Evolutionary conservation across 2,113 vertebrate species (phyloP), one percentile per base, ranked within the genome.

Genomic region (Hypomesus transpacificus): DNA sequence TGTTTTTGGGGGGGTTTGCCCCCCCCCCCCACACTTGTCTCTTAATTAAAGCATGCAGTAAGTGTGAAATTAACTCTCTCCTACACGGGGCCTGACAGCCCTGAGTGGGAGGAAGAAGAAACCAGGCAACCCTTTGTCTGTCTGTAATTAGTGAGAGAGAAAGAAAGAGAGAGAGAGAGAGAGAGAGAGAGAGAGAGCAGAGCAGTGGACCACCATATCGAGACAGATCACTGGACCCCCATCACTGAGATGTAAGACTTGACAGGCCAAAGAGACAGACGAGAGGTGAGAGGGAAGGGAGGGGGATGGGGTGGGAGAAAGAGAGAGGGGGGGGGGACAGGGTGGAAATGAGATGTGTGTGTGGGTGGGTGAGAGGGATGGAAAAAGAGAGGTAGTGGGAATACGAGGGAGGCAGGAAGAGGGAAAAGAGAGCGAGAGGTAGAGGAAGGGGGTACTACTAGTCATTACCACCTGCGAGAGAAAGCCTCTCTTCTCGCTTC

Each of bases 21-120:
- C 79, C 77, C 34, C 62, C 22, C 46, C 26, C 24, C 24, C 51
- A 3, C n/a, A 18, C 24, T 52, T 62, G 21, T 74, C 73, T 68
- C 89, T 92, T 92, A 92, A 93, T 93, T 92, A 92, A 92, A 91
- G 89, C 91, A 92, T 91, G 91, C 91, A 92, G 88, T 89, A 90
- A 89, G 90, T 92, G 91, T 93, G 91, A 93, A 92, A 92, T 92
- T 90, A 92, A 92, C 91, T 90, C 90, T 93, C 89, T 92, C 90
- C 89, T 91, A 88, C 88, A 87, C 86, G 66, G 77, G 84, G 86
- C 84, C 91, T 91, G 91, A 89, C 89, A 88, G 89, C 89, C 88
- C 85, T 84, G 85, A 91, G 88, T 90, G 86, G 89, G 90, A 88
- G 87, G 24, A 26, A 26, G 85, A 83, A 86, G 86, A 91, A 88